Conservation (phyloP, 2,113 vertebrate genomes). For the Microtus montanus region DNA sequence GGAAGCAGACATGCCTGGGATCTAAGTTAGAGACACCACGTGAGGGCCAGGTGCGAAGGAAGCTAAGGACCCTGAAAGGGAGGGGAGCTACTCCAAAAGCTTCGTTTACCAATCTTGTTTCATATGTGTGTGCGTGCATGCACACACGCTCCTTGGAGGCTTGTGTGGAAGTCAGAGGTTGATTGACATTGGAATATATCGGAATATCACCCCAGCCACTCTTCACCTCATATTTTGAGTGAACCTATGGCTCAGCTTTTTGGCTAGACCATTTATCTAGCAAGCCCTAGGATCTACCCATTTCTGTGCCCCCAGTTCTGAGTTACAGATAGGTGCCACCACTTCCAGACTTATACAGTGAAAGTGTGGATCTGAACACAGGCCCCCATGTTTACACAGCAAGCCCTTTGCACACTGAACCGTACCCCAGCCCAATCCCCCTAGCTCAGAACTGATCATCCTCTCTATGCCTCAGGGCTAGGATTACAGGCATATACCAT, state of each 20-base stretch:
- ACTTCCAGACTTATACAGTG: neutral
- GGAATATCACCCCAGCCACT: no score
- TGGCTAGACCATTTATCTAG: neutral
- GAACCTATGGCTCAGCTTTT: neutral
- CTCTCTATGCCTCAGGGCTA: constrained; percentile 83
- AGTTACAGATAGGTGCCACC: neutral
- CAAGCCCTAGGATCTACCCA: neutral
- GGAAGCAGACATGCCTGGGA: neutral
- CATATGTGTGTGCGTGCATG: neutral
- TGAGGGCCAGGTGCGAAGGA: neutral
- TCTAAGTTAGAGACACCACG: neutral
- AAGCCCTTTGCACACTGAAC: neutral
- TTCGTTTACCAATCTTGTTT: neutral
- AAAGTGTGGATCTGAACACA: neutral
- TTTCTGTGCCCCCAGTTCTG: neutral
- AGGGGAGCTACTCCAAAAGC: no score
- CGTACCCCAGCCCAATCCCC: neutral
- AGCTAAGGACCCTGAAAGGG: neutral
- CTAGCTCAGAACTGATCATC: neutral
- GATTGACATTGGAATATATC: neutral
- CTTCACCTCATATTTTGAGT: neutral
- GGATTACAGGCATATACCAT: neutral
- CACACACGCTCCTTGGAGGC: rapidly evolving
- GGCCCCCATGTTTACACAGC: no score
- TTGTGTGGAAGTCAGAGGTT: neutral